Conservation (phyloP, 2,797 vertebrate species). For the Sebastes alutus region DNA sequence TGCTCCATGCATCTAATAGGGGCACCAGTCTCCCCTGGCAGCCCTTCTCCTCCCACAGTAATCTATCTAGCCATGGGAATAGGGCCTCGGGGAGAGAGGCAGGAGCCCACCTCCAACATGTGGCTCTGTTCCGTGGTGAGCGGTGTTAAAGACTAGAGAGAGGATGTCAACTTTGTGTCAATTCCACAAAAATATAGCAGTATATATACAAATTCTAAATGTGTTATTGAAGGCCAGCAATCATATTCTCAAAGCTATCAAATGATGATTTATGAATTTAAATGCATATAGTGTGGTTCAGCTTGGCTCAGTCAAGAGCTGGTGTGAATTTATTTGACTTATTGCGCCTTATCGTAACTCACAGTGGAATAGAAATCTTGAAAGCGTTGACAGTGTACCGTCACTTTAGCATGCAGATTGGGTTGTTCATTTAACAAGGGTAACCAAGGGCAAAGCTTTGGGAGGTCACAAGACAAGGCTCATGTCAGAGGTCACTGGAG, state of each 20-base stretch:
- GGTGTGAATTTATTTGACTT: slow-evolving; percentile 14
- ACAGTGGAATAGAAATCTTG: slow-evolving; percentile 1
- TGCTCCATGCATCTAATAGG: slow-evolving; percentile 75
- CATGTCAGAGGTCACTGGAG: slow-evolving; percentile 32
- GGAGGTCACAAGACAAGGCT: neutral
- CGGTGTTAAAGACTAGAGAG: slow-evolving; percentile 26
- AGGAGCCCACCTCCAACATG: slow-evolving; percentile 74
- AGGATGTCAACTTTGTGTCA: slow-evolving; percentile 63
- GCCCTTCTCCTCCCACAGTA: slow-evolving; percentile 80
- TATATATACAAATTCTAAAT: slow-evolving; percentile 21
- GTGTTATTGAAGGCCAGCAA: slow-evolving; percentile 23
- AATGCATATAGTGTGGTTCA: neutral
- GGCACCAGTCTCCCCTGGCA: slow-evolving; percentile 72
- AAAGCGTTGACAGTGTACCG: neutral
- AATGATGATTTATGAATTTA: slow-evolving; percentile 1
- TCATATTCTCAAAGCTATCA: slow-evolving; percentile 7
- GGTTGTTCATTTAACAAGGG: neutral
- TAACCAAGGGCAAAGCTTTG: slow-evolving; percentile 33
- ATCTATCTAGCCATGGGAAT: slow-evolving; percentile 78
- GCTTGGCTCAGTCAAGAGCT: neutral
- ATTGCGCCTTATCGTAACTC: slow-evolving; percentile 4
- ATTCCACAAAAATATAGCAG: slow-evolving; percentile 15
- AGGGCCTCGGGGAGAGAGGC: slow-evolving; percentile 58
- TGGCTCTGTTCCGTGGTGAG: slow-evolving; percentile 50
- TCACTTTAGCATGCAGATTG: slow-evolving; percentile 25